These are phyloP conservation scores for Darwinula stevensoni DNA, from an alignment of 2,888 invertebrate species.

Conservation along the genomic window DNA sequence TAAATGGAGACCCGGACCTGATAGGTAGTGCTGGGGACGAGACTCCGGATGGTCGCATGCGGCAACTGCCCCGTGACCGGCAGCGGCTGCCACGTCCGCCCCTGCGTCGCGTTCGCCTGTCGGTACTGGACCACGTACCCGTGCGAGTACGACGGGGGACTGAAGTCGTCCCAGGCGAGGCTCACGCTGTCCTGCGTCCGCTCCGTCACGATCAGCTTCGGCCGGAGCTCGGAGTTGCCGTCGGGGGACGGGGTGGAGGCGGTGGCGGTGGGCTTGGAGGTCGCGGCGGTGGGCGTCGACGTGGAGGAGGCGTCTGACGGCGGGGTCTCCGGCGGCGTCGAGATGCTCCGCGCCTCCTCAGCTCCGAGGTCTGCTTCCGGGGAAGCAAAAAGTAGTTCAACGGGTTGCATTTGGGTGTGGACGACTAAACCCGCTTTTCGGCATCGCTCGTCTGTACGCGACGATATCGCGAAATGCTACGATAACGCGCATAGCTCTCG, in stretches of 20 bases:
- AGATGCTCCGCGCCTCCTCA: too few species aligned
- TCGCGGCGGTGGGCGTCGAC: not conserved
- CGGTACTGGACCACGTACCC: constrained; percentile 13
- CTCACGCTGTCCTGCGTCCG: constrained; percentile 12
- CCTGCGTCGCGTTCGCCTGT: constrained; percentile 4
- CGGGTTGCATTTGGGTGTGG: too few species aligned
- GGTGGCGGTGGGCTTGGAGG: not conserved
- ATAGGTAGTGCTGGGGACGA: constrained; percentile 8
- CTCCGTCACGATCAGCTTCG: constrained; percentile 13
- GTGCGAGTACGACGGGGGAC: constrained; percentile 11
- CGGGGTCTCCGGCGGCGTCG: too few species aligned
- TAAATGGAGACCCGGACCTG: constrained; percentile 12
- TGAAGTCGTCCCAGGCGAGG: constrained; percentile 15
- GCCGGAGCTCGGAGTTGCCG: constrained; percentile 6
- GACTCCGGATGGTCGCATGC: constrained; percentile 7
- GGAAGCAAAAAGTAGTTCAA: too few species aligned
- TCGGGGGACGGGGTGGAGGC: not conserved
- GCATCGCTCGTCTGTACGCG: too few species aligned
- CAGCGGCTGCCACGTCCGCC: not conserved
- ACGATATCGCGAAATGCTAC: too few species aligned
- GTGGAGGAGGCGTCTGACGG: too few species aligned
- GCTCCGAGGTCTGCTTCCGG: too few species aligned
- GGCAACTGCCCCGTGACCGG: constrained; percentile 8
- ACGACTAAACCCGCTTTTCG: too few species aligned
- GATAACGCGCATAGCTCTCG: too few species aligned